Conservation (phyloP, 2,888 invertebrate genomes). For the Tenthredo scrophulariae region DNA sequence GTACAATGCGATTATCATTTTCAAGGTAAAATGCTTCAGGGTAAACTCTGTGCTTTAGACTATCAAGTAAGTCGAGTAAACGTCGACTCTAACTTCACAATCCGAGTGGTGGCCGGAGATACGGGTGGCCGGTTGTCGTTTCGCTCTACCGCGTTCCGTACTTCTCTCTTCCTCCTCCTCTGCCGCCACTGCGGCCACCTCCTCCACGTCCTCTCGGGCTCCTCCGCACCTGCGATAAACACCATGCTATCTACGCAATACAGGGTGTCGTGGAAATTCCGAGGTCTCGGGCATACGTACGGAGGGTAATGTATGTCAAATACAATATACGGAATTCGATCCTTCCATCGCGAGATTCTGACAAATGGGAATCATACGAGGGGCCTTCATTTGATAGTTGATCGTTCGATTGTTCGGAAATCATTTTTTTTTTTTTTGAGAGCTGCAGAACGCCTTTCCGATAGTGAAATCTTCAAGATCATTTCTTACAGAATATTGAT, state of each 20-base stretch:
- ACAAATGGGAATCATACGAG: neutral
- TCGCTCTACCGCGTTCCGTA: slow-evolving; percentile 74
- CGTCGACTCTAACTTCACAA: slow-evolving; percentile 39
- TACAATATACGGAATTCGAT: slow-evolving; percentile 50
- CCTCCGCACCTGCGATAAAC: slow-evolving; percentile 52
- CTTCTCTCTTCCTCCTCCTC: slow-evolving; percentile 56
- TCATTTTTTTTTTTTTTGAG: neutral
- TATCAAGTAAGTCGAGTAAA: slow-evolving; percentile 20
- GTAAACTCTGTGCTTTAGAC: slow-evolving; percentile 1
- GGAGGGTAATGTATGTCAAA: slow-evolving; percentile 35
- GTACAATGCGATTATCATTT: slow-evolving; percentile 16
- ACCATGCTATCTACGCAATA: slow-evolving; percentile 43
- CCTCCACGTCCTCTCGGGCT: slow-evolving; percentile 44
- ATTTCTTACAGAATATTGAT: neutral
- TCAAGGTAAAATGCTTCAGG: slow-evolving; percentile 24
- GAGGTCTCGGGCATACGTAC: slow-evolving; percentile 55
- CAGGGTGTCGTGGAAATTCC: slow-evolving; percentile 50
- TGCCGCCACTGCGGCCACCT: slow-evolving; percentile 59
- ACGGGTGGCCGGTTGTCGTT: slow-evolving; percentile 74
- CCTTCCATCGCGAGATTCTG: neutral
- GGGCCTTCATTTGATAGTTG: neutral
- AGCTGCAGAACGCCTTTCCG: neutral
- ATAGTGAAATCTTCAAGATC: neutral
- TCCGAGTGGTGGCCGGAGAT: slow-evolving; percentile 68
- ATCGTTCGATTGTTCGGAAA: neutral